Evolutionary conservation across 1,140 invertebrate genomes (phyloP).

Genomic region (Bombus breviceps): DNA sequence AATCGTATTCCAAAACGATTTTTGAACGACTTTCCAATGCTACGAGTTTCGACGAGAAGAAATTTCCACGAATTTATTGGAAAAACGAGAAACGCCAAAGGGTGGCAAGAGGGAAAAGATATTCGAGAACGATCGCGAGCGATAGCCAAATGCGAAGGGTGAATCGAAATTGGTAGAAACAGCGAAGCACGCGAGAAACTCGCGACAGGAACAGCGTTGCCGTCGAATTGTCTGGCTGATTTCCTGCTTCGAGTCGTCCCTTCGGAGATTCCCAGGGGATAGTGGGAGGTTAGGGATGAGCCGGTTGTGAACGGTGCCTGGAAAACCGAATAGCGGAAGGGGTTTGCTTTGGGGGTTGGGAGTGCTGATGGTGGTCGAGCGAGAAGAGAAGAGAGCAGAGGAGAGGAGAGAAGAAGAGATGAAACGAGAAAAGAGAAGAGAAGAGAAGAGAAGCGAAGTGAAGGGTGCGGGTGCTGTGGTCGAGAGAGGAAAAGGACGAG

Average conservation of each 20-base stretch:
- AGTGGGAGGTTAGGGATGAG: constrained; percentile 48
- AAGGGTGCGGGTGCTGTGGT: constrained; percentile 2
- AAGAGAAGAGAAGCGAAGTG: not conserved
- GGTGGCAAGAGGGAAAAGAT: constrained; percentile 8
- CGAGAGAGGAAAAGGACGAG: constrained; percentile 27
- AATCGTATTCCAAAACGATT: too few species aligned
- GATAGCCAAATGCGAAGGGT: constrained; percentile 7
- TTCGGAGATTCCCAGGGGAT: constrained; percentile 66
- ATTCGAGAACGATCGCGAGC: constrained; percentile 6
- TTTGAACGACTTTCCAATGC: not conserved
- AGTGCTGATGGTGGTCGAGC: constrained; percentile 63
- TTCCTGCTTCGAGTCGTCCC: constrained; percentile 69
- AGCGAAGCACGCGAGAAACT: constrained; percentile 55
- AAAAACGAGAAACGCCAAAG: not conserved
- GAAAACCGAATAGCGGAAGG: constrained; percentile 49
- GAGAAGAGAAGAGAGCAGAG: constrained; percentile 33
- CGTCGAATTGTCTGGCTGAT: constrained; percentile 71
- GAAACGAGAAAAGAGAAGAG: constrained; percentile 23
- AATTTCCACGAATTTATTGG: not conserved
- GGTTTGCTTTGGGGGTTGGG: constrained; percentile 42
- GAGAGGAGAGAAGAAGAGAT: not conserved
- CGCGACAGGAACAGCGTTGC: constrained; percentile 71
- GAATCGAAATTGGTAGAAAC: constrained; percentile 50
- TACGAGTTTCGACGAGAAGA: not conserved
- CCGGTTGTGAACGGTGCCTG: constrained; percentile 57